Conservation (phyloP, 92 coral and sea anemone genomes). For the Micromussa lordhowensis region DNA sequence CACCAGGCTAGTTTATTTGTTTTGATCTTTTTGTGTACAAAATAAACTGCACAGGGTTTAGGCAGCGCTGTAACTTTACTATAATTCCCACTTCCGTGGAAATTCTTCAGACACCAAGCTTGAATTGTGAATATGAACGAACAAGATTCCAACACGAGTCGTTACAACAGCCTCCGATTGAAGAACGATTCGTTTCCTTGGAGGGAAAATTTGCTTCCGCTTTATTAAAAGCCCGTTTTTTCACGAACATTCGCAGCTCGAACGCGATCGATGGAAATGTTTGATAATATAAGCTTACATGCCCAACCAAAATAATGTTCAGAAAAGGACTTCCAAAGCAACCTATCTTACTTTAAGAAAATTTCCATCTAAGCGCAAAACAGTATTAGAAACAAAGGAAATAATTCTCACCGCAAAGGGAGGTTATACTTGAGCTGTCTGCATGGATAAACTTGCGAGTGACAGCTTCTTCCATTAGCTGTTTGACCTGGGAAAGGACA, state of each 20-base stretch:
- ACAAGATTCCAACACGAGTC: background rate
- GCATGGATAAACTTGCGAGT: slow-evolving; percentile 97
- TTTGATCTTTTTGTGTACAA: slow-evolving; percentile 15
- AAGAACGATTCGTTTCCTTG: background rate
- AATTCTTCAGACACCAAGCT: background rate
- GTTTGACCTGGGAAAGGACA: slow-evolving; percentile 86
- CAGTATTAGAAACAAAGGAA: slow-evolving; percentile 3
- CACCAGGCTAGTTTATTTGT: slow-evolving; percentile 16
- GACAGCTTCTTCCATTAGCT: slow-evolving; percentile 98
- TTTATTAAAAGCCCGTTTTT: background rate
- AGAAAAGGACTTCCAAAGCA: slow-evolving; percentile 5
- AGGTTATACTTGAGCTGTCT: slow-evolving; percentile 97
- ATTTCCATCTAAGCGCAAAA: slow-evolving; percentile 11
- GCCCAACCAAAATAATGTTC: slow-evolving; percentile 26
- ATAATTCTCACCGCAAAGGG: slow-evolving; percentile 90
- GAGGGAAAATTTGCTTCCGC: slow-evolving; percentile 6
- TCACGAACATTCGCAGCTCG: slow-evolving; percentile 10
- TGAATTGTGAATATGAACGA: background rate
- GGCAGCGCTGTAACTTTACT: background rate
- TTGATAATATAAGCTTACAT: background rate
- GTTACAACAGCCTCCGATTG: background rate
- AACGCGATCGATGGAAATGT: slow-evolving; percentile 33
- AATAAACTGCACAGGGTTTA: background rate
- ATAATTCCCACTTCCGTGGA: slow-evolving; percentile 3
- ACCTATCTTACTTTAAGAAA: slow-evolving; percentile 3